These are phyloP conservation scores for Trachelus iudaicus DNA, from an alignment of 2,888 invertebrate species.

Conservation along the genomic window DNA sequence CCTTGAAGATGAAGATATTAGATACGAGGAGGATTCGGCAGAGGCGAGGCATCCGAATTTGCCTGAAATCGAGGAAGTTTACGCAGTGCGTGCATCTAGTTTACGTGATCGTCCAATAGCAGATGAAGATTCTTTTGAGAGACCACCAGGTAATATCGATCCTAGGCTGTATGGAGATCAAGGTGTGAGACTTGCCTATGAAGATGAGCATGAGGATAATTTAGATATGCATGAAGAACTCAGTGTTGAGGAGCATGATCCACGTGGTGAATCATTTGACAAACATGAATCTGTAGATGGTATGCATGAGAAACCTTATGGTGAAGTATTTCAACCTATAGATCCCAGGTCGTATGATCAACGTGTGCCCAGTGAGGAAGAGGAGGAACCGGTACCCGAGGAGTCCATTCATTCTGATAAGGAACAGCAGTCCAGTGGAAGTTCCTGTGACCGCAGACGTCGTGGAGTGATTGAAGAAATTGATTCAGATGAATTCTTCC, in stretches of 20 bases:
- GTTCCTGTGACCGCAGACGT: slow-evolving; percentile 69
- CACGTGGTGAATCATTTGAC: slow-evolving; percentile 11
- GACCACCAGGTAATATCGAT: slow-evolving; percentile 37
- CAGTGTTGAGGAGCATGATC: slow-evolving; percentile 1
- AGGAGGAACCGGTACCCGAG: slow-evolving; percentile 40
- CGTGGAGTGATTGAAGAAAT: slow-evolving; percentile 85
- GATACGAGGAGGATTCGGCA: neutral
- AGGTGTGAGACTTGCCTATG: slow-evolving; percentile 7
- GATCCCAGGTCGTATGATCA: slow-evolving; percentile 37
- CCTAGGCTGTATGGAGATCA: slow-evolving; percentile 47
- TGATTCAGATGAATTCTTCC: slow-evolving; percentile 88
- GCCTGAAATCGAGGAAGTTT: neutral
- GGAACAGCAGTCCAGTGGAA: slow-evolving; percentile 72
- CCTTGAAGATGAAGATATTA: neutral
- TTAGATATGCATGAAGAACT: slow-evolving; percentile 8
- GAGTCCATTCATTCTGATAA: slow-evolving; percentile 62
- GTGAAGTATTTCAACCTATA: slow-evolving; percentile 40
- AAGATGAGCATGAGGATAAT: slow-evolving; percentile 7
- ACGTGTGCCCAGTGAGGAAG: slow-evolving; percentile 41
- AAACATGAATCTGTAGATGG: neutral
- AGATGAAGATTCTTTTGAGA: slow-evolving; percentile 40
- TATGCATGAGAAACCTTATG: slow-evolving; percentile 20
- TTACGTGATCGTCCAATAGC: slow-evolving; percentile 7
- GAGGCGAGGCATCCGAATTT: neutral
- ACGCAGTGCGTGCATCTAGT: neutral